Evolutionary conservation across 2,888 invertebrate species (phyloP).

Genomic region (Caenorhabditis sp.): DNA sequence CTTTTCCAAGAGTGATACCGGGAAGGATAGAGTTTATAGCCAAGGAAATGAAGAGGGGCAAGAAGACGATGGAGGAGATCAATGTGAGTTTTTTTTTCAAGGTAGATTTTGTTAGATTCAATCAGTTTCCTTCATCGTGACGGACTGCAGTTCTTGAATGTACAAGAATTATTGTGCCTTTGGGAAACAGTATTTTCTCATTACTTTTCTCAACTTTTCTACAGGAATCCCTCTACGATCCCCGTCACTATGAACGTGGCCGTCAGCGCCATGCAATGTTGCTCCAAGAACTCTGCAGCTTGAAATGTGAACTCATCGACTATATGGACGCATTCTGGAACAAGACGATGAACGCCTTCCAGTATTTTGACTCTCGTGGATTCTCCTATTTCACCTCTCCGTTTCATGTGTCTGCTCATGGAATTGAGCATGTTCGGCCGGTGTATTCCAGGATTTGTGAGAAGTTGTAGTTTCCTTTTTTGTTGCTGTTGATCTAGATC

Average conservation of each 20-base stretch:
- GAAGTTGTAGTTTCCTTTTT: not conserved
- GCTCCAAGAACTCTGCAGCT: not conserved
- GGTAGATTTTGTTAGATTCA: no score
- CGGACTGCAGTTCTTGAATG: not conserved
- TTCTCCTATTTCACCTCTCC: slow-evolving; percentile 10
- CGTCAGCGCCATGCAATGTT: slow-evolving; percentile 15
- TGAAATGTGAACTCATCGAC: slow-evolving; percentile 27
- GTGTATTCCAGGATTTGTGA: slow-evolving; percentile 12
- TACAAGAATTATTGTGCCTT: not conserved
- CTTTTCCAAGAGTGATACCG: slow-evolving; percentile 27
- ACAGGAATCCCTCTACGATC: slow-evolving; percentile 22
- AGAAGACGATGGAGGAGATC: slow-evolving; percentile 25
- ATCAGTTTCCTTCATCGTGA: no score
- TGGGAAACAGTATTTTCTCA: no score
- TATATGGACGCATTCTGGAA: slow-evolving; percentile 24
- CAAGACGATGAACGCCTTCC: slow-evolving; percentile 23
- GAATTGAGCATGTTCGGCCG: slow-evolving; percentile 22
- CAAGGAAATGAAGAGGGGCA: slow-evolving; percentile 7
- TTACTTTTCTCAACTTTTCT: no score
- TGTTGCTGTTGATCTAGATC: no score
- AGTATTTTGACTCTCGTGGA: slow-evolving; percentile 20
- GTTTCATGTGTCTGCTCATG: slow-evolving; percentile 15
- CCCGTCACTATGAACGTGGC: slow-evolving; percentile 6
- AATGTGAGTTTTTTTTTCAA: slow-evolving; percentile 15
- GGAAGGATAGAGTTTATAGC: slow-evolving; percentile 19